These are phyloP conservation scores for Eudemis profundana DNA, from an alignment of 2,888 invertebrate species.

Conservation along the genomic window DNA sequence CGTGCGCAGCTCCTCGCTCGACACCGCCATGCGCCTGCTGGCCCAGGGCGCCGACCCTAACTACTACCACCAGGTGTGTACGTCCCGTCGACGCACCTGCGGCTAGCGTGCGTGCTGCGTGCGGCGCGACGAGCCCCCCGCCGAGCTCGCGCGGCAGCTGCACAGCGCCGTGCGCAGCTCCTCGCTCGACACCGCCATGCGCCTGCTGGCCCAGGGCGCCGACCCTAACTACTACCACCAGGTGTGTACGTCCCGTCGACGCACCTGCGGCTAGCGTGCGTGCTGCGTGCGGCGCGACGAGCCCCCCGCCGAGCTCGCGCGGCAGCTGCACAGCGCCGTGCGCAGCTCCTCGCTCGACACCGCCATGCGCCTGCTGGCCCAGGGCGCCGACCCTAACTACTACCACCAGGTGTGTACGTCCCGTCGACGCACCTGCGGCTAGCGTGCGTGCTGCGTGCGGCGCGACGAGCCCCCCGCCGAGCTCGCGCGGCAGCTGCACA, in stretches of 20 bases:
- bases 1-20: constrained; percentile 96
- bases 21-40: constrained; percentile 96
- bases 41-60: constrained; percentile 99
- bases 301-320: constrained; percentile 90
- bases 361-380: constrained; percentile 95
- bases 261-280: constrained; percentile 94
- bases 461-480: constrained; percentile 91
- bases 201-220: constrained; percentile 97
- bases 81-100: constrained; percentile 92
- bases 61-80: constrained; percentile 87
- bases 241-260: constrained; percentile 86
- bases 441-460: constrained; percentile 92
- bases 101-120: constrained; percentile 92
- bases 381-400: constrained; percentile 98
- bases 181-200: constrained; percentile 96
- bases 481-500: constrained; percentile 96
- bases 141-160: constrained; percentile 95
- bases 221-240: constrained; percentile 95
- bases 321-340: constrained; percentile 98
- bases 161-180: constrained; percentile 97
- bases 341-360: constrained; percentile 97
- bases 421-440: too few relatives aligned
- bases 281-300: constrained; percentile 91
- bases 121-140: constrained; percentile 90
- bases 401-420: constrained; percentile 80